Evolutionary conservation across 2,113 vertebrate genomes (phyloP), one percentile per base, ranked within the genome.

Genomic region (Echinops telfairi): DNA sequence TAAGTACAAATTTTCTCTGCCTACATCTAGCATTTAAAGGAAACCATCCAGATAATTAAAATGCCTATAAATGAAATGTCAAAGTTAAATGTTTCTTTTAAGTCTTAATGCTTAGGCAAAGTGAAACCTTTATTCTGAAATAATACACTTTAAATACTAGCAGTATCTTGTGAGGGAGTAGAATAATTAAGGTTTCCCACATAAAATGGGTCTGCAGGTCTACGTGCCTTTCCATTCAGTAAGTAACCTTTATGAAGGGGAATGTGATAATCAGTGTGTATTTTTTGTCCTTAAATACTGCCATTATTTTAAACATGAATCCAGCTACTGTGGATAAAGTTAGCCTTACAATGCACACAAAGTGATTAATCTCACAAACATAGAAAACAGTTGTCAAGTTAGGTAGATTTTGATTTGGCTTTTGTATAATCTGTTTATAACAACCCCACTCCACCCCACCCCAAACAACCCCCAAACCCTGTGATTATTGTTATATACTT

Each of bases 31-130:
- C 97, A 98, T 98, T 98, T 98, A 98, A 98, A 98, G 94, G 97
- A 98, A 98, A 97, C 96, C 96, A 98, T 97, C 97, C 97, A 98
- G 97, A 97, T 98, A 98, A 98, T 98, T 98, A 98, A 98, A 98
- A 98, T 97, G 86, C 92, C 97, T 98, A 97, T 98, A 98, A 98
- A 98, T 97, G 97, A 98, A 98, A 98, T 98, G 98, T 98, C 97
- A 98, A 97, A 97, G 87, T 98, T 98, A 98, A 98, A 98, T 98
- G 96, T 98, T 98, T 98, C 97, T 91, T 96, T 96, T 25, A 94
- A 94, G 43, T 96, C 81, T 36, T 95, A 97, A 96, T 96, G 78
- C 92, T 97, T 96, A 94, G 77, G 82, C 93, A 97, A 97, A 97
- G 89, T 80, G 71, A 98, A 98, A 96, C 84, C 66, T 98, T 98